phyloP scores from a whole-genome alignment of 1,140 invertebrate genomes.

The Drosophila obscura region DNA sequence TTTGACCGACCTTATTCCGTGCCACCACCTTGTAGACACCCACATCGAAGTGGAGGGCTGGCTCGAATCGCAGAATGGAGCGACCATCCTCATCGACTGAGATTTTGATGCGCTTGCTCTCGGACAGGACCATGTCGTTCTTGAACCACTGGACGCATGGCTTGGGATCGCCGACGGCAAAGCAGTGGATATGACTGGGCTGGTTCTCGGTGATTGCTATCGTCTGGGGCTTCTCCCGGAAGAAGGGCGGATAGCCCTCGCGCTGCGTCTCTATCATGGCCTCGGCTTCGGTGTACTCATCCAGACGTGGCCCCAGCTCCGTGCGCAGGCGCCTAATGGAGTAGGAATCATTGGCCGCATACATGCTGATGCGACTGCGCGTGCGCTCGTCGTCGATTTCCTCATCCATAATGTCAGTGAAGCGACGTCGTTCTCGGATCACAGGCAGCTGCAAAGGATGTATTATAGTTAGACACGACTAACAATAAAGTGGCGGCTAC shows the following conservation, averaged over 20 bases:
- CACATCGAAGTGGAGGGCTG: conserved; percentile 91
- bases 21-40: conserved; percentile 98
- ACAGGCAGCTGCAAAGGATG: conserved; percentile 88
- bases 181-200: conserved; percentile 91
- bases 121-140: conserved; percentile 93
- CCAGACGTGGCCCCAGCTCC: conserved; percentile 91
- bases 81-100: conserved; percentile 90
- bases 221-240: conserved; percentile 91
- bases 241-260: conserved; percentile 91
- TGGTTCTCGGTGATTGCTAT: conserved; percentile 92
- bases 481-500: no score
- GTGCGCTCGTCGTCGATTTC: conserved; percentile 95
- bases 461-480: not conserved
- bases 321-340: conserved; percentile 90
- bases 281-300: conserved; percentile 93
- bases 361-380: conserved; percentile 90
- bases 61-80: conserved; percentile 90
- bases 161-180: conserved; percentile 94
- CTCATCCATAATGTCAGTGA: conserved; percentile 98
- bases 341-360: conserved; percentile 88
- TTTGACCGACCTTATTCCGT: conserved; percentile 92
- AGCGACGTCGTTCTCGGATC: conserved; percentile 94
- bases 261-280: conserved; percentile 92
- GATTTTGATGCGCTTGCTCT: conserved; percentile 91
- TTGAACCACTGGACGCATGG: conserved; percentile 98